These are phyloP conservation scores for Myotis planiceps DNA, from an alignment of 2,797 vertebrate species.

Conservation along the genomic window DNA sequence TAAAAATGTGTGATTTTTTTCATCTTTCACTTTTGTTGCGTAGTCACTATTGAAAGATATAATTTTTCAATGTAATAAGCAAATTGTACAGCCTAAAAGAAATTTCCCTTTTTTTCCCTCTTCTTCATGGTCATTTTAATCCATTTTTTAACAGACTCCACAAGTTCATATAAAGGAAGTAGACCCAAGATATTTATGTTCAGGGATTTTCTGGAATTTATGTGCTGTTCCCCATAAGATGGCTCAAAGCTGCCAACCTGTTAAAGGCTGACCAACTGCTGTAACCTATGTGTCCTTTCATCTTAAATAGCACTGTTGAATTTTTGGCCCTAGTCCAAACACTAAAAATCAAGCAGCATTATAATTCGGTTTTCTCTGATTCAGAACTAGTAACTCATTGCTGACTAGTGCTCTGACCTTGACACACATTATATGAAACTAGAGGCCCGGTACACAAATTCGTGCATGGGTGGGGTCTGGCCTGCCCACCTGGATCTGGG, in stretches of 20 bases:
- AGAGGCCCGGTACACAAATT: too few relatives aligned
- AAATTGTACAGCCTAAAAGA: not conserved
- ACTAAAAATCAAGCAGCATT: not conserved
- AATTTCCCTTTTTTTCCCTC: not conserved
- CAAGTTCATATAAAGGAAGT: constrained; percentile 39
- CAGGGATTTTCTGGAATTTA: not conserved
- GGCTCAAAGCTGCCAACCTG: not conserved
- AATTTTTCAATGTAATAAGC: not conserved
- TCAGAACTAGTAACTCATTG: not conserved
- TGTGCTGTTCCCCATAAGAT: not conserved
- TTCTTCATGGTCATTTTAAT: constrained; percentile 21
- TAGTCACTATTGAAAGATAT: not conserved
- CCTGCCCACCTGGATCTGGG: too few relatives aligned
- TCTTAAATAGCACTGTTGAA: not conserved
- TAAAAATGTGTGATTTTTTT: constrained; percentile 19
- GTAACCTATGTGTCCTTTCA: not conserved
- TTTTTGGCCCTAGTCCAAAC: not conserved
- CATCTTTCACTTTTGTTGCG: constrained; percentile 7
- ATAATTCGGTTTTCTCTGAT: constrained; percentile 26
- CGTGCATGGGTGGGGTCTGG: too few relatives aligned
- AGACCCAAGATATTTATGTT: not conserved
- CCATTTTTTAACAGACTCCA: constrained; percentile 22
- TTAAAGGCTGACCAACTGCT: not conserved
- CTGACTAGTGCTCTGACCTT: not conserved
- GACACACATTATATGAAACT: not conserved